Evolutionary conservation across 2,888 invertebrate species (phyloP).

Genomic region (Hoplodrina blanda): DNA sequence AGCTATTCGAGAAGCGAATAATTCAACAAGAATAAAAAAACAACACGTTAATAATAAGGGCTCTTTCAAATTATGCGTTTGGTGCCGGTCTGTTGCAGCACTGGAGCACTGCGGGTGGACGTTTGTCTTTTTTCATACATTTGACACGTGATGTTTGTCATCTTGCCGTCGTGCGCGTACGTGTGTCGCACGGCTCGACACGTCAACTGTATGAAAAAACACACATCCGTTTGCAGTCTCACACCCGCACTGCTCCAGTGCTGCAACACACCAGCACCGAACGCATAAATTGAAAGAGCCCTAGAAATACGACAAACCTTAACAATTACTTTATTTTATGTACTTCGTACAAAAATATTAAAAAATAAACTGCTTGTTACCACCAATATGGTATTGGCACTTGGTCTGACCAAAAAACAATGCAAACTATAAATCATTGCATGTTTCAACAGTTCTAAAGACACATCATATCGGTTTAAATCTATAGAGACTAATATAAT

Average conservation of each 20-base stretch:
- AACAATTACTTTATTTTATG: slow-evolving; percentile 29
- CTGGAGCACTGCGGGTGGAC: too few species aligned
- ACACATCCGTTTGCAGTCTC: too few species aligned
- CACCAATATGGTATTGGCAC: slow-evolving; percentile 32
- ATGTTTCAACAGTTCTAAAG: slow-evolving; percentile 32
- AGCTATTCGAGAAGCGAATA: slow-evolving; percentile 39
- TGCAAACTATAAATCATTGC: slow-evolving; percentile 39
- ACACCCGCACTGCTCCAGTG: too few species aligned
- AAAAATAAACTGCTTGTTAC: slow-evolving; percentile 40
- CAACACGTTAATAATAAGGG: slow-evolving; percentile 13
- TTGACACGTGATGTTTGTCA: too few species aligned
- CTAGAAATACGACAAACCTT: slow-evolving; percentile 35
- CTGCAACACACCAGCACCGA: too few species aligned
- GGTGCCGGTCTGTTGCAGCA: too few species aligned
- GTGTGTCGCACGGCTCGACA: too few species aligned
- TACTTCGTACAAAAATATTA: slow-evolving; percentile 54
- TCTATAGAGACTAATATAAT: slow-evolving; percentile 49
- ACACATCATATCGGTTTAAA: slow-evolving; percentile 45
- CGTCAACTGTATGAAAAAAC: too few species aligned
- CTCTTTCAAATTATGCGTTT: too few species aligned
- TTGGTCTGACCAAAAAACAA: slow-evolving; percentile 47
- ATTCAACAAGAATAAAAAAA: slow-evolving; percentile 45
- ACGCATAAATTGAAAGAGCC: too few species aligned
- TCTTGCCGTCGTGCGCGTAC: too few species aligned
- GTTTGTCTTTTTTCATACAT: too few species aligned